Conservation (phyloP, 2,797 vertebrate species). For the Diceros bicornis region DNA sequence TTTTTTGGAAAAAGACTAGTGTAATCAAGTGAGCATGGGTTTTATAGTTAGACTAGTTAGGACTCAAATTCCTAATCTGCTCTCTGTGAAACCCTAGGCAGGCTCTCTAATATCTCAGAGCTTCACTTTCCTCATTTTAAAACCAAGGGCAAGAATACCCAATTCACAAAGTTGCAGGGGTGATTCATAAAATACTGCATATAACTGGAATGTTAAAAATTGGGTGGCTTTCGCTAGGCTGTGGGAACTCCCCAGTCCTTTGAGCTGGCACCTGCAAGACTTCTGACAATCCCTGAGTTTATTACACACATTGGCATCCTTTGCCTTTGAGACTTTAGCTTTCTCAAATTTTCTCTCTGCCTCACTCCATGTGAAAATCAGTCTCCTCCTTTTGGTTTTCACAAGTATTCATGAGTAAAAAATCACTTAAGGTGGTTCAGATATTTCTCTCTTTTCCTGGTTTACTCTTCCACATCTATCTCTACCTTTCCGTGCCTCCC, state of each 20-base stretch:
- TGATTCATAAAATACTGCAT: conserved; percentile 5
- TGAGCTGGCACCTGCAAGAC: not conserved
- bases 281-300: not conserved
- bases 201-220: not conserved
- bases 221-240: not conserved
- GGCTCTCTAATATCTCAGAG: conserved; percentile 31
- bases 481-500: not conserved
- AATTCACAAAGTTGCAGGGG: not conserved
- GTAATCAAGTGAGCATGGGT: not conserved
- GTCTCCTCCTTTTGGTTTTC: not conserved
- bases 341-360: not conserved
- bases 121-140: not conserved
- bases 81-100: not conserved
- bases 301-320: not conserved
- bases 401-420: not conserved
- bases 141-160: not conserved
- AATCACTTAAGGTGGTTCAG: not conserved
- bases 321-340: not conserved
- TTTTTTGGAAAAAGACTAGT: not conserved
- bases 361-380: not conserved
- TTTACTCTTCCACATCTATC: not conserved
- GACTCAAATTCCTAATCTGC: not conserved
- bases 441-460: not conserved
- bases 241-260: not conserved
- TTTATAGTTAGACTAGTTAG: not conserved